phyloP scores from a whole-genome alignment of 2,113 vertebrate genomes.

The Cisticola juncidis region DNA sequence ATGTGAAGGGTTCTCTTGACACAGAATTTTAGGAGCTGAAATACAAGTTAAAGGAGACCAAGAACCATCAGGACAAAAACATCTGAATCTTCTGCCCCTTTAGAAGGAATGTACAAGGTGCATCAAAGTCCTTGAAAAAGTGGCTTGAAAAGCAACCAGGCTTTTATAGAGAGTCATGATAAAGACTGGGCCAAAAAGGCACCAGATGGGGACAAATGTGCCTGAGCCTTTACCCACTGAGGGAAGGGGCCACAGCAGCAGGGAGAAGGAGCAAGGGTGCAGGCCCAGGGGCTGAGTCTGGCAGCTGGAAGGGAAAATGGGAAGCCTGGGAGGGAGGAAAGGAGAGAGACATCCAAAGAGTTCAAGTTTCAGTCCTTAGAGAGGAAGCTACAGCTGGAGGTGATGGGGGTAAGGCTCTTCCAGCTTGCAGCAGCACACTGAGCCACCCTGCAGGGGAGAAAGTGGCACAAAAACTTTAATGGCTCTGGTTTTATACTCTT shows the following conservation, averaged over 20 bases:
- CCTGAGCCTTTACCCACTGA: neutral
- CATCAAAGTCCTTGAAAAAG: neutral
- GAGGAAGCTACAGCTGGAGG: neutral
- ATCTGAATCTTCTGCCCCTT: neutral
- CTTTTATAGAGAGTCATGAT: neutral
- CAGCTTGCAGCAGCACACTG: neutral
- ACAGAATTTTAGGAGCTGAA: neutral
- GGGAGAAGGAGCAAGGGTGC: neutral
- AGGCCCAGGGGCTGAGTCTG: neutral
- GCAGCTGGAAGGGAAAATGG: neutral
- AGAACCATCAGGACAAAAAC: neutral
- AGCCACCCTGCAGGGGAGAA: neutral
- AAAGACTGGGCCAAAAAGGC: neutral
- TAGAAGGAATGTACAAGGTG: neutral
- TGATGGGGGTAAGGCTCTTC: neutral
- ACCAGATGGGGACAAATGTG: neutral
- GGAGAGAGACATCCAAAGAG: neutral
- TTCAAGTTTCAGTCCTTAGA: neutral
- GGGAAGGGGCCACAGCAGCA: neutral
- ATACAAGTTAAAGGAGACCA: neutral
- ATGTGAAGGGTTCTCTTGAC: neutral
- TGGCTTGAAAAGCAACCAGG: neutral
- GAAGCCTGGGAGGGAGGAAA: neutral
- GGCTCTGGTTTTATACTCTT: neutral
- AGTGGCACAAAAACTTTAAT: neutral